Evolutionary conservation across 2,113 vertebrate species (phyloP).

Genomic region (Etheostoma cragini): DNA sequence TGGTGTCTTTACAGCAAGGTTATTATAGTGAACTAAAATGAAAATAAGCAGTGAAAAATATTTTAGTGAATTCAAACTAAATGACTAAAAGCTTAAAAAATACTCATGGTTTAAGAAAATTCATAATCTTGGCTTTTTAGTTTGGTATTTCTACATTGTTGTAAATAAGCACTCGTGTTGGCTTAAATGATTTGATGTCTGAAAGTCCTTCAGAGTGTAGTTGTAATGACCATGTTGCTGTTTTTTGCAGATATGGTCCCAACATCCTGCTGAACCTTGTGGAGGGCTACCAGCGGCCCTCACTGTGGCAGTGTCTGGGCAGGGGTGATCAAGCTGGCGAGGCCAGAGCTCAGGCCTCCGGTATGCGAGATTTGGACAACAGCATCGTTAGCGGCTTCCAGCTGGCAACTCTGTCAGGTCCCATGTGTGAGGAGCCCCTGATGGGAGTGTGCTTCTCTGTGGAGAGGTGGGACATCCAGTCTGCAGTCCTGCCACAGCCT

Average conservation of each 20-base stretch:
- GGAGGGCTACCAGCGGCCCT: conserved; percentile 85
- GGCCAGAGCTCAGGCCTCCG: conserved; percentile 50
- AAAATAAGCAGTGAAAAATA: no score
- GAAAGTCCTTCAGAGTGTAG: neutral
- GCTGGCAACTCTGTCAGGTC: conserved; percentile 92
- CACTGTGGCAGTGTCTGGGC: conserved; percentile 90
- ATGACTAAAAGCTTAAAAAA: no score
- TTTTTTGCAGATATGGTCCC: conserved; percentile 87
- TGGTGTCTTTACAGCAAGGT: neutral
- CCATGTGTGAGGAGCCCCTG: conserved; percentile 97
- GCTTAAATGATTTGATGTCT: no score
- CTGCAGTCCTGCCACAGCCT: conserved; percentile 38
- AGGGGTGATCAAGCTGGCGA: conserved; percentile 50
- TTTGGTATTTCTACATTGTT: neutral
- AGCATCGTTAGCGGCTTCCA: conserved; percentile 96
- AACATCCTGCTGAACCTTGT: conserved; percentile 92
- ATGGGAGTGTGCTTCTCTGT: conserved; percentile 97
- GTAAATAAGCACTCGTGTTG: neutral
- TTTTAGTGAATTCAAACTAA: no score
- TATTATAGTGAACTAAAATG: no score
- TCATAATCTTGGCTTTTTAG: no score
- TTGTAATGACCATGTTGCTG: neutral
- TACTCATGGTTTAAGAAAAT: no score
- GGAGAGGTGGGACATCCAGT: conserved; percentile 91
- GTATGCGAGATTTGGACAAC: conserved; percentile 89